phyloP scores from a whole-genome alignment of 2,797 vertebrate species.

The Trachurus trachurus region DNA sequence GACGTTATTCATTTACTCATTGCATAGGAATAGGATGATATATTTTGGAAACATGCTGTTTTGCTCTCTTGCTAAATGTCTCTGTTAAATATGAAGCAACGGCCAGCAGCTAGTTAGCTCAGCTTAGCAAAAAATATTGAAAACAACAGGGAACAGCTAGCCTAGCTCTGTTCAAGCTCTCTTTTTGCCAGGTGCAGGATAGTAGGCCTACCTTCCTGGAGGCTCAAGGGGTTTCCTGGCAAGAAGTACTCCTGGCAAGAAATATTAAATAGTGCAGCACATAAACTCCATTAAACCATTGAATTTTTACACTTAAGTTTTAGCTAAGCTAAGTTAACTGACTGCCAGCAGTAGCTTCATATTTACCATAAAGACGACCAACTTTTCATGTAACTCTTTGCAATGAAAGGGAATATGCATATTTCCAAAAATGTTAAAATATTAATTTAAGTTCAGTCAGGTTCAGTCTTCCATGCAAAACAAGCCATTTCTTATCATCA shows the following conservation, averaged over 20 bases:
- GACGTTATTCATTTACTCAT: slow-evolving; percentile 3
- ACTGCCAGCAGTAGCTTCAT: neutral
- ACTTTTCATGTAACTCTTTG: slow-evolving; percentile 11
- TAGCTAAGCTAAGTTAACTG: slow-evolving; percentile 12
- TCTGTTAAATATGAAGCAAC: slow-evolving; percentile 1
- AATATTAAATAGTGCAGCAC: neutral
- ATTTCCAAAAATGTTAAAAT: slow-evolving; percentile 12
- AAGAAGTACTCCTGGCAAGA: neutral
- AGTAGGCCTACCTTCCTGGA: neutral
- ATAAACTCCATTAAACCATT: neutral
- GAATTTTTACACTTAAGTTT: neutral
- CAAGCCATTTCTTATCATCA: neutral
- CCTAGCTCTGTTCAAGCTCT: neutral
- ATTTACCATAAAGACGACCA: neutral
- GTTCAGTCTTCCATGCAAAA: slow-evolving; percentile 14
- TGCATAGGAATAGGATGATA: slow-evolving; percentile 8
- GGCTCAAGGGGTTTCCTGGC: neutral
- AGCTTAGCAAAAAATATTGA: slow-evolving; percentile 23
- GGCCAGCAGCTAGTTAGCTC: neutral
- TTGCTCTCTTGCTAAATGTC: neutral
- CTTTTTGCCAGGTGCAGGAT: neutral
- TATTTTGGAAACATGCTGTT: neutral
- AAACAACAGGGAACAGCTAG: neutral
- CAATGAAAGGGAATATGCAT: neutral
- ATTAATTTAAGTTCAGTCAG: slow-evolving; percentile 11